These are phyloP conservation scores for Nineta flava DNA, from an alignment of 2,888 invertebrate genomes.

Conservation along the genomic window DNA sequence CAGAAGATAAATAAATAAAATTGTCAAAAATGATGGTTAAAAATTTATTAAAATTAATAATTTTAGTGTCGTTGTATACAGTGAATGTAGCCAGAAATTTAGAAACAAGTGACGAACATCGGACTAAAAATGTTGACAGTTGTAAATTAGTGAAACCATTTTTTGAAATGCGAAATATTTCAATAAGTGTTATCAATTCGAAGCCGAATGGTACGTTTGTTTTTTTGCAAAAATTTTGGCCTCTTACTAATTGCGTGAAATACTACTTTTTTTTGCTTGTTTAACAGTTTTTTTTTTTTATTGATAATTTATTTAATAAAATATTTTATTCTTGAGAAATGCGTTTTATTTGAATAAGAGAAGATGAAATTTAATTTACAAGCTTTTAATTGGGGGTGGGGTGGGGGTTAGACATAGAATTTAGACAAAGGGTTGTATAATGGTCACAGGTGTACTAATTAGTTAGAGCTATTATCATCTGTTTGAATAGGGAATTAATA, in stretches of 20 bases:
- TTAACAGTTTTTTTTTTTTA: too few species aligned
- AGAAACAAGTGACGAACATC: conserved; percentile 14
- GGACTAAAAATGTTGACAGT: conserved; percentile 9
- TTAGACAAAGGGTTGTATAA: too few species aligned
- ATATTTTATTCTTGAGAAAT: too few species aligned
- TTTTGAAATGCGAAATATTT: conserved; percentile 17
- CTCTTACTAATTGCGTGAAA: not conserved
- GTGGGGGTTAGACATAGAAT: too few species aligned
- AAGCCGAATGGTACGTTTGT: not conserved
- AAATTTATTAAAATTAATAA: not conserved
- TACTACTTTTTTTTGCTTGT: too few species aligned
- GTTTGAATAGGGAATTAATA: too few species aligned
- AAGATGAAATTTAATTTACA: too few species aligned
- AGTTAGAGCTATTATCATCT: too few species aligned
- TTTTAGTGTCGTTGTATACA: conserved; percentile 16
- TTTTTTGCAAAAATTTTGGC: not conserved
- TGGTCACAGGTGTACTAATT: too few species aligned
- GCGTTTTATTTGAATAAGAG: too few species aligned
- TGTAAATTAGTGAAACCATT: conserved; percentile 18
- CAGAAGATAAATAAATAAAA: not conserved
- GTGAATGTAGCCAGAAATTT: conserved; percentile 16
- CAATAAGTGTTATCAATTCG: conserved; percentile 7
- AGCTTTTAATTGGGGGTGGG: too few species aligned
- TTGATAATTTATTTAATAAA: too few species aligned
- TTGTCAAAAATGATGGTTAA: not conserved